These are phyloP conservation scores for Astur gentilis DNA, from an alignment of 2,113 vertebrate species.

Conservation along the genomic window DNA sequence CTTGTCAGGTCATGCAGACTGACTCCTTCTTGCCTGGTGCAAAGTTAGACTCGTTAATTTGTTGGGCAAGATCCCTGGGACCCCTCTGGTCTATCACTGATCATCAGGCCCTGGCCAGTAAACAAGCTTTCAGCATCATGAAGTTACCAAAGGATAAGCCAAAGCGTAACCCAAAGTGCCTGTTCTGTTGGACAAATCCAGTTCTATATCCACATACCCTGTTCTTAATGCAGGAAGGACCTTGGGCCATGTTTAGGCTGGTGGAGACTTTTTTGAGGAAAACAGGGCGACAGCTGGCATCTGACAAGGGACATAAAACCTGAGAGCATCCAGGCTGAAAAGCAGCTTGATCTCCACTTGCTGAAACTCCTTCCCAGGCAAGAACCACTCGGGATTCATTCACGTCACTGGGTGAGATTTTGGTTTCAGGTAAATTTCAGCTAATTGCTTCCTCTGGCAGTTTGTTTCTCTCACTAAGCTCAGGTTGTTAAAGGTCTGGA, in stretches of 20 bases:
- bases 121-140: not conserved
- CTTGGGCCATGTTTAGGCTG: not conserved
- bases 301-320: not conserved
- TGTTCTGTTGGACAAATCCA: not conserved
- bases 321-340: not conserved
- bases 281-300: not conserved
- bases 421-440: not conserved
- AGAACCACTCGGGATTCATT: not conserved
- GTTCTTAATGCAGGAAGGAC: not conserved
- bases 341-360: not conserved
- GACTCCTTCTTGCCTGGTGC: not conserved
- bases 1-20: accelerated
- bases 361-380: not conserved
- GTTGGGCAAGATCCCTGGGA: not conserved
- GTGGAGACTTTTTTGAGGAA: not conserved
- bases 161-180: not conserved
- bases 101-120: not conserved
- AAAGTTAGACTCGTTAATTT: accelerated
- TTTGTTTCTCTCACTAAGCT: not conserved
- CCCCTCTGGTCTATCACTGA: accelerated
- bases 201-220: not conserved
- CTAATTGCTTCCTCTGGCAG: not conserved
- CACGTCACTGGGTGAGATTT: not conserved
- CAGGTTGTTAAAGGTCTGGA: not conserved
- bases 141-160: not conserved